Percentiles rank a stretch among this genome's conserved stretches.
Evolutionary conservation across 2,888 invertebrate genomes (phyloP).

Genomic region (Villa cingulata): DNA sequence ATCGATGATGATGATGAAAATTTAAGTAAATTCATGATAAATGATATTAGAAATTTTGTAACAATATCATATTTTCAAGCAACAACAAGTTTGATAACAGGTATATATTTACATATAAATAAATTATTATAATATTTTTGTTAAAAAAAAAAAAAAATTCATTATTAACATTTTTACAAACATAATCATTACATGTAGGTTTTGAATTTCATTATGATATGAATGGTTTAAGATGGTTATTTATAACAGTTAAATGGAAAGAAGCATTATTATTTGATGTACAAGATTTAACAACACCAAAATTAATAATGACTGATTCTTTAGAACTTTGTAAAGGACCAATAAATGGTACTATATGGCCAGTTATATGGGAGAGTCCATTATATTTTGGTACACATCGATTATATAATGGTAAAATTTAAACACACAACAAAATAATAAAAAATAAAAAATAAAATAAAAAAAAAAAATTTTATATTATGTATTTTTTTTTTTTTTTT

Average conservation of each 20-base stretch:
- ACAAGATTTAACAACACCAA: conserved; percentile 20
- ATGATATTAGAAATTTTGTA: conserved; percentile 32
- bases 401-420: conserved; percentile 21
- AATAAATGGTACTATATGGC: conserved; percentile 19
- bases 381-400: conserved; percentile 19
- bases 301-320: conserved; percentile 17
- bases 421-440: no score
- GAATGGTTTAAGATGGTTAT: conserved; percentile 28
- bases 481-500: conserved; percentile 5
- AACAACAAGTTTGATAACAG: conserved; percentile 40
- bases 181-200: no score
- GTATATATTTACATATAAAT: conserved; percentile 26
- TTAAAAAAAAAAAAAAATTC: no score
- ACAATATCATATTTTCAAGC: conserved; percentile 43
- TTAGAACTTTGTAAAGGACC: no score
- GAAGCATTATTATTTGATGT: conserved; percentile 24
- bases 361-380: conserved; percentile 26
- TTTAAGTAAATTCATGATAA: conserved; percentile 22
- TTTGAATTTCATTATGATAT: conserved; percentile 30
- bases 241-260: conserved; percentile 17
- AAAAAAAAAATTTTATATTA: not conserved
- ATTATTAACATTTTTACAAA: not conserved
- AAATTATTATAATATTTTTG: no score
- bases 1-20: conserved; percentile 32
- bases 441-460: not conserved